Evolutionary conservation across 2,113 vertebrate species (phyloP).

Genomic region (Cromileptes altivelis): DNA sequence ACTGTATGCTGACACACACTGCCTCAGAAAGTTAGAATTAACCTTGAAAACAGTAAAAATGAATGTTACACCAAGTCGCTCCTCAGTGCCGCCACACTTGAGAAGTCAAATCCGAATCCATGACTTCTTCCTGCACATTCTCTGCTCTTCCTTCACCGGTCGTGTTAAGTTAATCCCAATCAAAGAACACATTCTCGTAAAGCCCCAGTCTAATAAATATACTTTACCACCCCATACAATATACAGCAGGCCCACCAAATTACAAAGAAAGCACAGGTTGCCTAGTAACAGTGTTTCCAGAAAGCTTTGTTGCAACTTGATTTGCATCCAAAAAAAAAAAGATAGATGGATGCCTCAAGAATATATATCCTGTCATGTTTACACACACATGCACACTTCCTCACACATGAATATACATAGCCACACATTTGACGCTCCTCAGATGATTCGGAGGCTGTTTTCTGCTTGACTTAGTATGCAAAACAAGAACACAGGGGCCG

Average conservation of each 20-base stretch:
- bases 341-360: slow-evolving; percentile 68
- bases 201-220: slow-evolving; percentile 51
- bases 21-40: slow-evolving; percentile 25
- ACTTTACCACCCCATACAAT: slow-evolving; percentile 33
- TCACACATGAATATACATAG: slow-evolving; percentile 48
- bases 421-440: slow-evolving; percentile 43
- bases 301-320: slow-evolving; percentile 76
- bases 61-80: slow-evolving; percentile 4
- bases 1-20: slow-evolving; percentile 7
- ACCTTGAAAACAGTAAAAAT: background rate
- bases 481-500: slow-evolving; percentile 49
- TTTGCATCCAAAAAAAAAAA: slow-evolving; percentile 75
- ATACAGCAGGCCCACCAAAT: slow-evolving; percentile 60
- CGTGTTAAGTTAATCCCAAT: slow-evolving; percentile 1
- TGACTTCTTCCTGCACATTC: background rate
- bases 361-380: slow-evolving; percentile 48
- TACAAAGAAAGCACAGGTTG: slow-evolving; percentile 78
- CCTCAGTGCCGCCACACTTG: background rate
- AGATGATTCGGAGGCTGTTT: slow-evolving; percentile 62
- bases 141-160: slow-evolving; percentile 13
- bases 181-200: background rate
- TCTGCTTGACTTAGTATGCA: slow-evolving; percentile 71
- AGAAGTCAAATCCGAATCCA: slow-evolving; percentile 7
- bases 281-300: slow-evolving; percentile 83
- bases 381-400: slow-evolving; percentile 30